A percentile compares a stretch with the other conserved stretches of the same genome.
phyloP scores from a whole-genome alignment of 2,888 invertebrate genomes.

The Apamea anceps region DNA sequence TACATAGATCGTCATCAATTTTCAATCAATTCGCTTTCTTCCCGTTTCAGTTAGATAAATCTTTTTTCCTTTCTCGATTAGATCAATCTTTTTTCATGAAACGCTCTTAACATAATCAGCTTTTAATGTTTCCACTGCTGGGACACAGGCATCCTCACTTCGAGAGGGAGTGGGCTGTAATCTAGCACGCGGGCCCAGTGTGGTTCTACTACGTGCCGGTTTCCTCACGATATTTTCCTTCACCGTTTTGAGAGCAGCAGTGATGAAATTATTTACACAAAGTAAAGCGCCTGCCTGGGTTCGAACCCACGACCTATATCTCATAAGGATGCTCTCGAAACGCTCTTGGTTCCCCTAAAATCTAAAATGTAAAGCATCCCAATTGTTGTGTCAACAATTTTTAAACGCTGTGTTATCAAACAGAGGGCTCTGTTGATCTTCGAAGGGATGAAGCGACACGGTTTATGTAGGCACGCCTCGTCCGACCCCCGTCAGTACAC shows the following conservation, averaged over 20 bases:
- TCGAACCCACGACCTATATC: neutral
- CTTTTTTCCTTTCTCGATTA: neutral
- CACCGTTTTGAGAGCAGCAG: neutral
- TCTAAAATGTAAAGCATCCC: conserved; percentile 4
- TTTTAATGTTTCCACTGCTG: neutral
- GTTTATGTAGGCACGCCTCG: conserved; percentile 37
- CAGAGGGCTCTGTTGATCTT: conserved; percentile 26
- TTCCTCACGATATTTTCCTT: neutral
- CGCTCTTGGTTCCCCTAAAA: neutral
- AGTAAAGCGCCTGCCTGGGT: neutral
- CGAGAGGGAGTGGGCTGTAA: neutral
- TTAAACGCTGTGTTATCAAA: conserved; percentile 31
- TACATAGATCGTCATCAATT: neutral
- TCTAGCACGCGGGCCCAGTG: neutral
- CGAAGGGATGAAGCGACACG: conserved; percentile 24
- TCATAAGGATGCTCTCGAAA: neutral
- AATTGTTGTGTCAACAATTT: conserved; percentile 34
- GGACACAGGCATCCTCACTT: neutral
- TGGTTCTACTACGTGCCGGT: neutral
- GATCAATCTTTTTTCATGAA: neutral
- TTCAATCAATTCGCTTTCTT: neutral
- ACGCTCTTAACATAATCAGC: neutral
- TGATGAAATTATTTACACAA: neutral
- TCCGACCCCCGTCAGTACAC: conserved; percentile 29
- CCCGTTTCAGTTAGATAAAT: neutral